Base-by-base conservation (phyloP, 2,888 invertebrate species). In the Phalera bucephala region DNA sequence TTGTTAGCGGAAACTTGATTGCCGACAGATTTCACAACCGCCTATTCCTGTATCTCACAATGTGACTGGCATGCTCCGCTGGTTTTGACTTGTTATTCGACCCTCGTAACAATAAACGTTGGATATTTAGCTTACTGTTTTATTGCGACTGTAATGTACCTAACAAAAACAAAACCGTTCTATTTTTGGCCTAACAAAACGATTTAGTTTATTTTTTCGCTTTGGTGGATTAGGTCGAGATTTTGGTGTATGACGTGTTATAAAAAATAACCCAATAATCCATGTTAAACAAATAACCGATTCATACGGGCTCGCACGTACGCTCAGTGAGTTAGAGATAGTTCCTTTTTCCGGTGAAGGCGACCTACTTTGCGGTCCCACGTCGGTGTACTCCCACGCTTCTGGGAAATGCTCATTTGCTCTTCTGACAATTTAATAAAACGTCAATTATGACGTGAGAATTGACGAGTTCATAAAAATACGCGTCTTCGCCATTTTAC, bases 371-470 rank as follows among this genome's bases (percentile, higher is more conserved):
- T 51, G 48, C 33, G 36, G 45, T 41, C 50, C 45, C 53, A 52
- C 61, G 58, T 58, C 53, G 47, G 41, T 44, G 50, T 39, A 61
- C 65, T 66, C 79, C 78, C 75, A 81, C 80, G 77, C 72, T 83
- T 81, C 83, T 80, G 70, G 61, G 83, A 84, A 85, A 60, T 52
- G 58, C 70, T 70, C 66, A 66, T 78, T 72, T 72, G 63, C 50
- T 62, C 56, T 71, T 79, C 72, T 75, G 76, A 75, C 75, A 79
- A 74, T 74, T 71, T 78, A 74, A 77, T 75, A 72, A 63, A 72
- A 66, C 52, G 61, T 64, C 55, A 70, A 65, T 64, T 39, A 48
- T 52, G 49, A 55, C 49, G 50, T 57, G 60, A 45, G 49, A 57
- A 54, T 58, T 47, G 39, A 50, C 40, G 29, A 51, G 33, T 9